phyloP scores from a whole-genome alignment of 1,140 invertebrate species.

The Papilio polyxenes region DNA sequence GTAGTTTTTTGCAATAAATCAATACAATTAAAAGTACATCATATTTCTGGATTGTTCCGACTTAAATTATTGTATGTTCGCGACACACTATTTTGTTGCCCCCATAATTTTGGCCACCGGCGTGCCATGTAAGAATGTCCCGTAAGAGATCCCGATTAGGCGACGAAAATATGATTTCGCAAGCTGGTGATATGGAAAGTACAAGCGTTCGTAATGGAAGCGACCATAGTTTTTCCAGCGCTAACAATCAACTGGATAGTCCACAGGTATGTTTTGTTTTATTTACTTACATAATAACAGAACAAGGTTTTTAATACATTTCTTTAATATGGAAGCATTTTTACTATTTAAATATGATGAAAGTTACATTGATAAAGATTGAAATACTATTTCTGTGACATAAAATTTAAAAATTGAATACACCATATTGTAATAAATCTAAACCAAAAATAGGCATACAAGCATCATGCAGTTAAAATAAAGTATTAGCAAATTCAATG shows the following conservation, averaged over 20 bases:
- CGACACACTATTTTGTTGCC: slow-evolving; percentile 3
- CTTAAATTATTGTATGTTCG: neutral
- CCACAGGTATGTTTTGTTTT: slow-evolving; percentile 50
- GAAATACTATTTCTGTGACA: no score
- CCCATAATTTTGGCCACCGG: slow-evolving; percentile 38
- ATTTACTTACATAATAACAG: neutral
- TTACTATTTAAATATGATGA: no score
- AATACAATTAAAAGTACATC: neutral
- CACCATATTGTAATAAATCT: no score
- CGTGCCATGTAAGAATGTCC: slow-evolving; percentile 75
- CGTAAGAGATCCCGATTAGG: slow-evolving; percentile 65
- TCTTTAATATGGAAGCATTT: no score
- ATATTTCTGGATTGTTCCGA: slow-evolving; percentile 4
- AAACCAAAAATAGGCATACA: no score
- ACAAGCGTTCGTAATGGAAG: slow-evolving; percentile 61
- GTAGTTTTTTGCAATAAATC: slow-evolving; percentile 18
- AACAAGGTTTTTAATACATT: no score
- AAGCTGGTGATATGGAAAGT: slow-evolving; percentile 51
- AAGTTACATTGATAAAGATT: no score
- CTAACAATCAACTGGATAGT: slow-evolving; percentile 50
- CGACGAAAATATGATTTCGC: slow-evolving; percentile 67
- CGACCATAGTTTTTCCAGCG: slow-evolving; percentile 60
- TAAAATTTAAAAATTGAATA: no score
- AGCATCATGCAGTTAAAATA: no score
- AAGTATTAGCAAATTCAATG: no score